A percentile compares a stretch with the other conserved stretches of the same genome.
Evolutionary conservation across 2,113 vertebrate genomes (phyloP).

Genomic region (Ginglymostoma cirratum): DNA sequence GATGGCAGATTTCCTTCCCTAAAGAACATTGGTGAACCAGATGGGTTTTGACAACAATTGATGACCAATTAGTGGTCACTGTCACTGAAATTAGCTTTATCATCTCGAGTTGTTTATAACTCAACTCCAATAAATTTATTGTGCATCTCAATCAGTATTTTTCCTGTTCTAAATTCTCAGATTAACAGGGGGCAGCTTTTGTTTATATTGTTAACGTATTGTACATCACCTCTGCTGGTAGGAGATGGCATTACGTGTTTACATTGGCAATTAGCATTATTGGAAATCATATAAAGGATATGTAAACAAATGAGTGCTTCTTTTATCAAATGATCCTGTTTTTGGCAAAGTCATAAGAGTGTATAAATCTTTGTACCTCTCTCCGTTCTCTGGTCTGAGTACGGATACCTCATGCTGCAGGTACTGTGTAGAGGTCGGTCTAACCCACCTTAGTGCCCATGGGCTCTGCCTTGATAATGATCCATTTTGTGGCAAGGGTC

Average conservation of each 20-base stretch:
- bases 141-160: too few relatives aligned
- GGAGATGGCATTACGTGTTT: not conserved
- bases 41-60: too few relatives aligned
- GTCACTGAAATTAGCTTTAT: too few relatives aligned
- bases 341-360: not conserved
- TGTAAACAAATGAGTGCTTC: not conserved
- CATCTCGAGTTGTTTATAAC: too few relatives aligned
- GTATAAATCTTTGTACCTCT: not conserved
- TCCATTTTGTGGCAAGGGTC: not conserved
- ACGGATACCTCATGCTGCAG: not conserved
- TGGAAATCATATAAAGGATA: not conserved
- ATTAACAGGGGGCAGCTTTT: too few relatives aligned
- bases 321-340: not conserved
- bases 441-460: not conserved
- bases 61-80: too few relatives aligned
- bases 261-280: not conserved
- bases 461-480: not conserved
- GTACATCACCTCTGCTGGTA: not conserved
- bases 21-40: too few relatives aligned
- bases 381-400: not conserved
- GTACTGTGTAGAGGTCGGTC: not conserved
- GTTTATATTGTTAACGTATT: not conserved
- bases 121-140: too few relatives aligned
- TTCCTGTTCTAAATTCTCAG: not conserved
- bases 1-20: too few relatives aligned